Conservation (phyloP, 2,113 vertebrate species). For the Cephalopholis sonnerati region DNA sequence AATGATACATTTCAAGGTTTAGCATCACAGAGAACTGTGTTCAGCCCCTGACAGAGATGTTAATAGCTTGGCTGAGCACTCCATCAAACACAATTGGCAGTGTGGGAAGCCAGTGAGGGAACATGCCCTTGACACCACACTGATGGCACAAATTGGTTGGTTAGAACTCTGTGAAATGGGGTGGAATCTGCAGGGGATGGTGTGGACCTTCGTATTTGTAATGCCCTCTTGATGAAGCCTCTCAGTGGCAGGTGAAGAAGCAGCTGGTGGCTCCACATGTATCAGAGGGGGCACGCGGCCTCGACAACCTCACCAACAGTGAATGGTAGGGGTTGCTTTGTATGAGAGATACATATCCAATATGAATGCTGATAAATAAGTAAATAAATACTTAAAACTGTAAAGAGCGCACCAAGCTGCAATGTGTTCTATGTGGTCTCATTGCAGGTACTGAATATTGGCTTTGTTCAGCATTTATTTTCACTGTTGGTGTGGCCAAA, state of each 20-base stretch:
- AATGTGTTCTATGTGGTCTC: no score
- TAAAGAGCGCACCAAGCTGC: neutral
- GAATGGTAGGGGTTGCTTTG: neutral
- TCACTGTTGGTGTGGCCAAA: neutral
- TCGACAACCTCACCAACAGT: constrained; percentile 16
- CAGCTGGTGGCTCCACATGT: constrained; percentile 53
- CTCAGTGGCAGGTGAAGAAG: constrained; percentile 39
- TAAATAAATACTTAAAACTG: neutral
- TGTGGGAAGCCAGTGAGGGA: neutral
- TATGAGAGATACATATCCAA: neutral
- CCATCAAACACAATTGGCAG: neutral
- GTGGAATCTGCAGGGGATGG: constrained; percentile 15
- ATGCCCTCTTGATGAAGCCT: constrained; percentile 17
- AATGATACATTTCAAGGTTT: neutral
- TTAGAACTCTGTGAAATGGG: neutral
- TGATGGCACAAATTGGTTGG: neutral
- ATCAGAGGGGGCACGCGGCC: constrained; percentile 30
- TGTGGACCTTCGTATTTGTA: constrained; percentile 15
- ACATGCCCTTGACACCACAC: neutral
- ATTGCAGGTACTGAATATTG: neutral
- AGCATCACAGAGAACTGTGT: neutral
- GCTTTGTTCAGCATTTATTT: neutral
- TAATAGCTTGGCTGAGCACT: neutral
- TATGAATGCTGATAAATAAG: neutral
- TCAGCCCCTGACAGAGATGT: constrained; percentile 1